These are phyloP conservation scores for Andricus curvator DNA, from an alignment of 2,888 invertebrate species.

Conservation along the genomic window DNA sequence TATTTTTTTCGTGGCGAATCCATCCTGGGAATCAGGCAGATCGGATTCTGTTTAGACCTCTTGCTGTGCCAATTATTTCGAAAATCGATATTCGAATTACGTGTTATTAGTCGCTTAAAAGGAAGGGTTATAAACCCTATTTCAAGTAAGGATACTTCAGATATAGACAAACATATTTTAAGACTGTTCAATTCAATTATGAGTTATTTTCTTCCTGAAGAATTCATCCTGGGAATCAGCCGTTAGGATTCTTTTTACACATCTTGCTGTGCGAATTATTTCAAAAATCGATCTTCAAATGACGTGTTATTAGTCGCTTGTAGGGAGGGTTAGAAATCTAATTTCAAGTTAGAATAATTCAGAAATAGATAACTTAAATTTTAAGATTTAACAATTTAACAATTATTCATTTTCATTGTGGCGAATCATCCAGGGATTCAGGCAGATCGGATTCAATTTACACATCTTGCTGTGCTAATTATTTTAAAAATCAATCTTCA, in stretches of 20 bases:
- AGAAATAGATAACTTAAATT: too few species aligned
- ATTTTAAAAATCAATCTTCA: not conserved
- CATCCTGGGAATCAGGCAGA: not conserved
- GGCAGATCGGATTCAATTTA: not conserved
- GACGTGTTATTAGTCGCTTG: not conserved
- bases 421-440: not conserved
- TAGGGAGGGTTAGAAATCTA: not conserved
- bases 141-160: not conserved
- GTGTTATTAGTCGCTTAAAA: not conserved
- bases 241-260: not conserved
- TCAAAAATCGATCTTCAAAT: not conserved
- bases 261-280: not conserved
- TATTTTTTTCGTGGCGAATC: not conserved
- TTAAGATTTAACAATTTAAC: too few species aligned
- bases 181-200: too few species aligned
- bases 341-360: not conserved
- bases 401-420: not conserved
- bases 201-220: not conserved
- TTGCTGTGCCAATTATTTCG: not conserved
- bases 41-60: constrained; percentile 13
- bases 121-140: not conserved
- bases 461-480: not conserved
- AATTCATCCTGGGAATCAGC: not conserved
- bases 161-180: not conserved
- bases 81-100: constrained; percentile 3